These are phyloP conservation scores for Mesocricetus auratus DNA, from an alignment of 2,113 vertebrate genomes.

Conservation along the genomic window DNA sequence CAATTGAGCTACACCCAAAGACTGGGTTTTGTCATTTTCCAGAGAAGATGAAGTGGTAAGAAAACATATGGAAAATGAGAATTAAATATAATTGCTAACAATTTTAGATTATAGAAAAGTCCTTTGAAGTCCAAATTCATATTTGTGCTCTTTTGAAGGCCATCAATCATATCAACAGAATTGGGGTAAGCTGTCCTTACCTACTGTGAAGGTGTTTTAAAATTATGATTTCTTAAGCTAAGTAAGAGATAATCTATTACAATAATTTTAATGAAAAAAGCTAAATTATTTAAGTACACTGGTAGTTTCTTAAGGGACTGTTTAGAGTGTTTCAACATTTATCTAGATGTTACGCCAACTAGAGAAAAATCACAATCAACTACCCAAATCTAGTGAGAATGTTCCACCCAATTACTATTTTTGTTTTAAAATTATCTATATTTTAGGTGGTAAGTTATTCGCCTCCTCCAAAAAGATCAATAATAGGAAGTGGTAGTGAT, in stretches of 20 bases:
- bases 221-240: slow-evolving; percentile 42
- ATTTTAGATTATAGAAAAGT: slow-evolving; percentile 38
- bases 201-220: slow-evolving; percentile 48
- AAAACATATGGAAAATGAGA: slow-evolving; percentile 7
- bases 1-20: neutral
- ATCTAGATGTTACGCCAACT: slow-evolving; percentile 23
- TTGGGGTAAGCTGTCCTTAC: neutral
- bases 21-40: slow-evolving; percentile 49
- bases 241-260: slow-evolving; percentile 13
- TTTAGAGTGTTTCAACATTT: neutral
- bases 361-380: slow-evolving; percentile 25
- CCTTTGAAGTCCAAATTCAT: neutral
- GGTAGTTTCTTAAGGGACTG: slow-evolving; percentile 25
- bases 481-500: slow-evolving; percentile 39
- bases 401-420: slow-evolving; percentile 1
- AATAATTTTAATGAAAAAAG: slow-evolving; percentile 22
- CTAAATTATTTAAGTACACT: slow-evolving; percentile 34
- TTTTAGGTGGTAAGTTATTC: slow-evolving; percentile 50
- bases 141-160: neutral
- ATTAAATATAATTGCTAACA: neutral
- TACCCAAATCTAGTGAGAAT: slow-evolving; percentile 44
- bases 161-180: neutral
- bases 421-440: slow-evolving; percentile 45
- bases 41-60: slow-evolving; percentile 41
- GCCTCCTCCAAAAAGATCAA: slow-evolving; percentile 28